Conservation (phyloP, 2,888 invertebrate species). For the Agrotis puta region DNA sequence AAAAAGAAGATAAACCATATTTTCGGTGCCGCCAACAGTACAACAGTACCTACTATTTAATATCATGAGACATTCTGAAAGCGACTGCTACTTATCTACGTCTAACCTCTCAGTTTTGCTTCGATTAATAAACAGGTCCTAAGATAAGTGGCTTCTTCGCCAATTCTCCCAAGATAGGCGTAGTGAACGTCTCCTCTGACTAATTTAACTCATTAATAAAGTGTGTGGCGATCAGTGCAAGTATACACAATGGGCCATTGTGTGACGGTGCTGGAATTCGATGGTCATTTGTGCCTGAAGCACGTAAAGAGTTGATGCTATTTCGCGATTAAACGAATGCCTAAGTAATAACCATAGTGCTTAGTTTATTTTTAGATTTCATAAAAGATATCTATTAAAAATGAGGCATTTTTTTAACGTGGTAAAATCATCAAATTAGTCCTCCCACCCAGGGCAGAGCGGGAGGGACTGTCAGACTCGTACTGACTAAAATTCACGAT, state of each 20-base stretch:
- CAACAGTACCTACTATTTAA: too few species aligned
- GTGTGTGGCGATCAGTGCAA: slow-evolving; percentile 29
- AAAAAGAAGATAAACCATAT: too few species aligned
- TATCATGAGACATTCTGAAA: background rate
- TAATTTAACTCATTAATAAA: slow-evolving; percentile 51
- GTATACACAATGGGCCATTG: slow-evolving; percentile 55
- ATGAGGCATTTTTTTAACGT: too few species aligned
- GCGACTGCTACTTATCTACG: background rate
- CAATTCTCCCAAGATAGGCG: slow-evolving; percentile 12
- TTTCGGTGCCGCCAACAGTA: too few species aligned
- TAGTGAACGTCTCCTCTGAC: slow-evolving; percentile 34
- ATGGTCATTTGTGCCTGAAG: slow-evolving; percentile 50
- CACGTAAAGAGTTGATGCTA: slow-evolving; percentile 47
- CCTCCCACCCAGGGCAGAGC: too few species aligned
- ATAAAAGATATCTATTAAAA: background rate
- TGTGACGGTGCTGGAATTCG: slow-evolving; percentile 47
- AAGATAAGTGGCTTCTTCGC: slow-evolving; percentile 9
- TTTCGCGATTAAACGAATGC: slow-evolving; percentile 44
- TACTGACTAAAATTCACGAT: too few species aligned
- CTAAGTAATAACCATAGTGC: slow-evolving; percentile 25
- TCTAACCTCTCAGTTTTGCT: background rate
- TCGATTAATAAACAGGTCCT: background rate
- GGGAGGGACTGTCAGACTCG: too few species aligned
- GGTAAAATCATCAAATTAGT: too few species aligned
- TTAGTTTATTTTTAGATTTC: slow-evolving; percentile 29